Percentiles rank a stretch among this genome's conserved stretches.
Evolutionary conservation across 2,797 vertebrate species (phyloP).

Genomic region (Dromococcyx pavoninus): DNA sequence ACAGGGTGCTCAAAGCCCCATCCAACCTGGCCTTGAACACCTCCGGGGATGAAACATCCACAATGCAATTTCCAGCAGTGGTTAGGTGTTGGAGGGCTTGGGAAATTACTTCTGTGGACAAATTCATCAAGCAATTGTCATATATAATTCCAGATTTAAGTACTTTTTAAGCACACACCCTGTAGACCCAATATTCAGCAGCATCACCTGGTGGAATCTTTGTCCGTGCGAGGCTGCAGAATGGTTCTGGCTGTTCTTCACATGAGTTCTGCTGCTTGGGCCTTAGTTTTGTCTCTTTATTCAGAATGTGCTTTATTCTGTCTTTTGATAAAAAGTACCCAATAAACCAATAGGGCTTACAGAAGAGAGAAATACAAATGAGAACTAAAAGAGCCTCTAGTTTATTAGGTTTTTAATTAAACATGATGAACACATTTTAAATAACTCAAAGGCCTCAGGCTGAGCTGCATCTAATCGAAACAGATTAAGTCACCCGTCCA

Average conservation of each 20-base stretch:
- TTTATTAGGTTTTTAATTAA: constrained; percentile 82
- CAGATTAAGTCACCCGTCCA: constrained; percentile 76
- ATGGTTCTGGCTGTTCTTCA: not conserved
- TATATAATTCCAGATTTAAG: accelerated
- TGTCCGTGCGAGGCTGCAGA: not conserved
- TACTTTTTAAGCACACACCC: accelerated
- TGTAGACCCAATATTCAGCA: not conserved
- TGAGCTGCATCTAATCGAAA: constrained; percentile 72
- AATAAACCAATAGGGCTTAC: constrained; percentile 6
- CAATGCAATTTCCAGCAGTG: not conserved
- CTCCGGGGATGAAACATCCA: no score
- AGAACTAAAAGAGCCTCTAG: constrained; percentile 29
- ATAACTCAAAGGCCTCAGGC: constrained; percentile 73
- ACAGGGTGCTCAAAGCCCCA: no score
- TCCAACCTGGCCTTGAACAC: no score
- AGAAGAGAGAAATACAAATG: constrained; percentile 41
- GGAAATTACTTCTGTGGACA: not conserved
- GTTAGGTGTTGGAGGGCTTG: not conserved
- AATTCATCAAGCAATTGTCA: not conserved
- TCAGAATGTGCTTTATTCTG: not conserved
- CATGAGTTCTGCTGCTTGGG: not conserved
- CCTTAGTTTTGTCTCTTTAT: not conserved
- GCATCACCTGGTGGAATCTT: not conserved
- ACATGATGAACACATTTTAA: constrained; percentile 78
- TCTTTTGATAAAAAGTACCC: not conserved